A percentile compares a stretch with the other conserved stretches of the same genome.
These are phyloP conservation scores for Nerophis lumbriciformis DNA, from an alignment of 2,113 vertebrate genomes.

Conservation along the genomic window DNA sequence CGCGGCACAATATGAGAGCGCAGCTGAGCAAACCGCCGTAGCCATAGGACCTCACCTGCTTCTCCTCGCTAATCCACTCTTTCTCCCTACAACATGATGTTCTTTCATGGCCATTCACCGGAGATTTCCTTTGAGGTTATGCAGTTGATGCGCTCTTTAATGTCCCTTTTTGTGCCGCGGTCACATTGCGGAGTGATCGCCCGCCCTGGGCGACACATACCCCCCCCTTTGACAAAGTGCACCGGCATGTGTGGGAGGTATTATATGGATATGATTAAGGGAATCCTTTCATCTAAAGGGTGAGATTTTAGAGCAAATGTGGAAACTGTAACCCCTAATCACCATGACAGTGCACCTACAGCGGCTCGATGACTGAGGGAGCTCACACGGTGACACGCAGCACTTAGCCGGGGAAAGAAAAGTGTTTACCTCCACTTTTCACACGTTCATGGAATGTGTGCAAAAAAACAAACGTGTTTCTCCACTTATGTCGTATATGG, in stretches of 20 bases:
- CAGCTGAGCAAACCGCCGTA: slow-evolving; percentile 77
- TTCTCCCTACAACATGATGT: slow-evolving; percentile 49
- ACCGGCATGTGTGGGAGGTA: slow-evolving; percentile 48
- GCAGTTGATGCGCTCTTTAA: slow-evolving; percentile 61
- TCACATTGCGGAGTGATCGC: slow-evolving; percentile 62
- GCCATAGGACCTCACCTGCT: slow-evolving; percentile 62
- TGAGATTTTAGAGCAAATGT: slow-evolving; percentile 36
- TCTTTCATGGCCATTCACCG: slow-evolving; percentile 62
- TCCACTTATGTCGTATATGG: neutral
- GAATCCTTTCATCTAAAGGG: slow-evolving; percentile 64
- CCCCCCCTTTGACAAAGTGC: slow-evolving; percentile 47
- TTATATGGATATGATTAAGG: slow-evolving; percentile 58
- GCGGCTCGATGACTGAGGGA: slow-evolving; percentile 21
- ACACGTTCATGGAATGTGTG: neutral
- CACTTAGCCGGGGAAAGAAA: neutral
- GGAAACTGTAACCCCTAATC: slow-evolving; percentile 33
- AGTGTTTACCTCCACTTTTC: neutral
- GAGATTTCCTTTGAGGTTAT: slow-evolving; percentile 69
- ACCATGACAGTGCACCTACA: slow-evolving; percentile 24
- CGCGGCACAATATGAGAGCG: slow-evolving; percentile 62
- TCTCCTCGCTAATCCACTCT: slow-evolving; percentile 66
- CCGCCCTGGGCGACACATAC: slow-evolving; percentile 47
- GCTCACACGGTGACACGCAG: slow-evolving; percentile 7
- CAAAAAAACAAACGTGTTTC: slow-evolving; percentile 12
- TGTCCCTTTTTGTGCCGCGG: slow-evolving; percentile 54